A percentile compares a stretch with the other conserved stretches of the same genome.
These are phyloP conservation scores for Seriola aureovittata DNA, from an alignment of 2,113 vertebrate species.

Conservation along the genomic window DNA sequence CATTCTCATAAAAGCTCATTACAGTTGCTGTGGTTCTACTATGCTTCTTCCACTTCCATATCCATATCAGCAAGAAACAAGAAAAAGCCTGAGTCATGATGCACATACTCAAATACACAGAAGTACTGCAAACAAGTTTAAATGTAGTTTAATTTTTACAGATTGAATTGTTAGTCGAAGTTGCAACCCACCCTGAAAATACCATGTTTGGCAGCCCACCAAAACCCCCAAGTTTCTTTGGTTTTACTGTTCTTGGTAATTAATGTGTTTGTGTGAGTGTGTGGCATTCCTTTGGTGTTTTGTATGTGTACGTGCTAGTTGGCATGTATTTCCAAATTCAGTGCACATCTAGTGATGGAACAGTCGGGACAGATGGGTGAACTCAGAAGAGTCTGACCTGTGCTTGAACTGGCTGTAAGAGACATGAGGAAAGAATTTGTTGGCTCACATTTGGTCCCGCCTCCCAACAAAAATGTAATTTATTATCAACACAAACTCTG, in stretches of 20 bases:
- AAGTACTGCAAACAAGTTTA: background rate
- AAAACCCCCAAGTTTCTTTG: constrained; percentile 50
- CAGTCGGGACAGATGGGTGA: background rate
- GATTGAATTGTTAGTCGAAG: background rate
- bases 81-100: background rate
- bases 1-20: constrained; percentile 8
- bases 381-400: constrained; percentile 10
- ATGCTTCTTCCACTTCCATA: constrained; percentile 35
- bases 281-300: constrained; percentile 51
- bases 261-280: constrained; percentile 46
- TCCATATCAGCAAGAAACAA: constrained; percentile 26
- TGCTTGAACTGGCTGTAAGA: constrained; percentile 26
- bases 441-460: constrained; percentile 6
- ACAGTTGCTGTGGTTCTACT: constrained; percentile 21
- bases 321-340: background rate
- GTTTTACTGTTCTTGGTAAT: constrained; percentile 70
- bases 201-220: background rate
- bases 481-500: background rate
- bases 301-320: constrained; percentile 9
- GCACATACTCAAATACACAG: background rate
- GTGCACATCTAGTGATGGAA: background rate
- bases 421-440: background rate
- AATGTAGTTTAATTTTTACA: background rate
- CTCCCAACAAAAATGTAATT: constrained; percentile 1
- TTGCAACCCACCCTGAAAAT: constrained; percentile 29